Evolutionary conservation across 1,140 invertebrate species (phyloP).

Genomic region (Pogonomyrmex barbatus): DNA sequence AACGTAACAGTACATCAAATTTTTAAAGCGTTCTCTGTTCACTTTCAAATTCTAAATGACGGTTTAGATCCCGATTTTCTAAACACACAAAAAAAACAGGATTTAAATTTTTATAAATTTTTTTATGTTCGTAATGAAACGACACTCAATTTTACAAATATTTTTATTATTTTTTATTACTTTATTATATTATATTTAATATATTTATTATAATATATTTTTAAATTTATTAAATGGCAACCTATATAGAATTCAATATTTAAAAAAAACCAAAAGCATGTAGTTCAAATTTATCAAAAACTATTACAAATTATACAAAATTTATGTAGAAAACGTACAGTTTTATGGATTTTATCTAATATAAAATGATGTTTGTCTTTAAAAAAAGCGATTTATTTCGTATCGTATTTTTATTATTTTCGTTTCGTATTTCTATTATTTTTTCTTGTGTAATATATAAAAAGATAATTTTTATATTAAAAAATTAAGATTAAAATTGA

Average conservation of each 20-base stretch:
- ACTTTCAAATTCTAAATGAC: conserved; percentile 2
- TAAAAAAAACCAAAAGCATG: background rate
- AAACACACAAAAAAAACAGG: background rate
- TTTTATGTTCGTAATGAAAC: background rate
- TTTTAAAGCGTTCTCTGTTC: conserved; percentile 20
- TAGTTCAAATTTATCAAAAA: background rate
- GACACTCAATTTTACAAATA: background rate
- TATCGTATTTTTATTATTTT: background rate
- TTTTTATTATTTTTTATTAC: background rate
- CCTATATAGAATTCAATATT: background rate
- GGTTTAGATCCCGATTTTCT: background rate
- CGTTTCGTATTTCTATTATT: background rate
- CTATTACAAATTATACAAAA: background rate
- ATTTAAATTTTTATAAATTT: conserved; percentile 10
- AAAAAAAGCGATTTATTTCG: background rate
- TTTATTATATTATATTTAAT: no score
- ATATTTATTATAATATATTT: background rate
- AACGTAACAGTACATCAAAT: background rate
- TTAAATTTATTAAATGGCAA: background rate
- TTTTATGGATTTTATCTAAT: background rate
- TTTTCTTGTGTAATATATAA: background rate
- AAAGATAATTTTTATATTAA: background rate
- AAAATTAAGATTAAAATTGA: background rate
- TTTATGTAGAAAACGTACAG: no score
- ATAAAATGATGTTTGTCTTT: background rate